A percentile compares a stretch with the other conserved stretches of the same genome.
phyloP scores from a whole-genome alignment of 2,113 vertebrate genomes.

The Cardinalis cardinalis region DNA sequence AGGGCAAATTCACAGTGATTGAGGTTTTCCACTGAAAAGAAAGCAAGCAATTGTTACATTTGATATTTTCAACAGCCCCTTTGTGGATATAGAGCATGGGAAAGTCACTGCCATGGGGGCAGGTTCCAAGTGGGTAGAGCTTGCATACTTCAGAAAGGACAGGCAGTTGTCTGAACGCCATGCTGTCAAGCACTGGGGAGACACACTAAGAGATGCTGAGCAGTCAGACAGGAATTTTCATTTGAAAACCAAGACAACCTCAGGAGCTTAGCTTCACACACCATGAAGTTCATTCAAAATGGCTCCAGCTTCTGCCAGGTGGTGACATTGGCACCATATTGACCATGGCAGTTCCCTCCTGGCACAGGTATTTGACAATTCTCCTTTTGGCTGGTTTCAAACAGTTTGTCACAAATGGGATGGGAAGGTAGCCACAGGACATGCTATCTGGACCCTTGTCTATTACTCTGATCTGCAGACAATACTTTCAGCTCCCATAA shows the following conservation, averaged over 20 bases:
- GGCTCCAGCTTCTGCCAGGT: not conserved
- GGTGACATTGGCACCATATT: not conserved
- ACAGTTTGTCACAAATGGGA: not conserved
- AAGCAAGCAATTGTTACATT: not conserved
- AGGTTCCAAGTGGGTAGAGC: not conserved
- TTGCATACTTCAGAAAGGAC: not conserved
- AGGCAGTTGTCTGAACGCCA: not conserved
- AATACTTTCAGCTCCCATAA: not conserved
- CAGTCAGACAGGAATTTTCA: not conserved
- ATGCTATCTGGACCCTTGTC: not conserved
- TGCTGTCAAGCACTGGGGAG: not conserved
- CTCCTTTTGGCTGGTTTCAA: not conserved
- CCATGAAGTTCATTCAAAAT: not conserved
- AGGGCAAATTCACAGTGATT: slow-evolving; percentile 95
- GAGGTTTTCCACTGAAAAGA: slow-evolving; percentile 90
- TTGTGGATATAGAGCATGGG: not conserved
- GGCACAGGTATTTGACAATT: not conserved
- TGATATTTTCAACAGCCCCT: not conserved
- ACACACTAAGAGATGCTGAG: not conserved
- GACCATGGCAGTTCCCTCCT: not conserved
- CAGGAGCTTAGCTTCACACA: not conserved
- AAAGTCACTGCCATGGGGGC: not conserved
- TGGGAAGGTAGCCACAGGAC: not conserved
- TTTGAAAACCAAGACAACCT: not conserved
- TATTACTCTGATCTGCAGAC: not conserved